Conservation (phyloP, 1,140 invertebrate species). For the Cryptotermes secundus region DNA sequence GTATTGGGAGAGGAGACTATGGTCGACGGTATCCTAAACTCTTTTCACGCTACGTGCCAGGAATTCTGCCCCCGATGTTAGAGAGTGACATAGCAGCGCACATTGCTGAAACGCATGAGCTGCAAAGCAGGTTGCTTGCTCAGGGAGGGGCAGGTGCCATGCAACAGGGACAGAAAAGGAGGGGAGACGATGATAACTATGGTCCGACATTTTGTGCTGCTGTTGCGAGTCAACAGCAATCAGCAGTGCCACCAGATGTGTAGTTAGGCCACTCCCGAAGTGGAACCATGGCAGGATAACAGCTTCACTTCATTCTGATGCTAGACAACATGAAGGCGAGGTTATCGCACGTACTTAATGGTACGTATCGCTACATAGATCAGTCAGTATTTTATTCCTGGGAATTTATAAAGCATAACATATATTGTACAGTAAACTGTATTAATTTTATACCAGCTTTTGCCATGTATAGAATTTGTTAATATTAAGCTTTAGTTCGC, state of each 20-base stretch:
- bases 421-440: not conserved
- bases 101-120: conserved; percentile 24
- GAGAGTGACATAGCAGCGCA: conserved; percentile 30
- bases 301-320: not conserved
- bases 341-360: not conserved
- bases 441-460: not conserved
- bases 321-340: not conserved
- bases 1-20: conserved; percentile 29
- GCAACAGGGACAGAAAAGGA: conserved; percentile 25
- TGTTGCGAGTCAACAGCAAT: not conserved
- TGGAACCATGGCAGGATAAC: not conserved
- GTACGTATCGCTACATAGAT: not conserved
- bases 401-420: not conserved
- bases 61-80: conserved; percentile 33
- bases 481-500: not conserved
- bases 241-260: not conserved
- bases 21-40: conserved; percentile 27
- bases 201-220: conserved; percentile 24
- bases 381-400: not conserved
- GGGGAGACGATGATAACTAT: conserved; percentile 33
- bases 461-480: not conserved
- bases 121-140: not conserved
- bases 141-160: not conserved
- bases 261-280: not conserved
- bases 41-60: conserved; percentile 34